Evolutionary conservation across 1,140 invertebrate species (phyloP), one percentile per base, ranked within the genome.

Genomic region (Chrysoperla carnea): DNA sequence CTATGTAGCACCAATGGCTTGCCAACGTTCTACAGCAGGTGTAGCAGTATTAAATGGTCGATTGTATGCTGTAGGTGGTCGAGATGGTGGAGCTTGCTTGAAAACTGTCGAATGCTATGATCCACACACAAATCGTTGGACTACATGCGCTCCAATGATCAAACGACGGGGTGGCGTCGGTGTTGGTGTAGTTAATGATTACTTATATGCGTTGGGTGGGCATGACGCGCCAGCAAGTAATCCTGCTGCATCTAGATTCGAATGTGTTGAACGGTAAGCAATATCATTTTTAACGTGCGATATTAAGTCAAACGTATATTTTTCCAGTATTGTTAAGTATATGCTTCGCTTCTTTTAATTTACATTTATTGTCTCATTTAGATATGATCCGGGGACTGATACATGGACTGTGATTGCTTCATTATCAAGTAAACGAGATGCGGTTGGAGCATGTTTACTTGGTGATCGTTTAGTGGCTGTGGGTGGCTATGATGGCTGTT

Each of bases 401-500:
- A 78, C 79, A 8, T 96, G 92, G 91, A 76, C 83, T n/a, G 73
- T 82, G 57, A 79, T 94, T 36, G 85, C 88, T 8, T 76, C 83
- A 6, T 77, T 96, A 64, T 82, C 76, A 27, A 73, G 85, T 49
- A 78, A 86, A 36, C 63, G 92, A 39, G 93, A 95, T 68, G 86
- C 88, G 3, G 84, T 95, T 38, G 91, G 89, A 14, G 87, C 90
- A 38, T 88, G 86, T 52, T 69, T 89, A 13, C 71, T 96, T 1
- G 91, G 91, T 41, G 87, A 94, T 59, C 70, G 76, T 48, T 66
- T 96, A 11, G 77, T 93, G 50, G 87, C 88, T 33, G 84, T 93
- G 27, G 91, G 92, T 27, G 93, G 93, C 0, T 94, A 94, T 62
- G 91, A 96, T 69, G 92, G 92, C n/a, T 83, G 85, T 53, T 76